Evolutionary conservation across 2,888 invertebrate genomes (phyloP).

Genomic region (Iphiclides podalirius): DNA sequence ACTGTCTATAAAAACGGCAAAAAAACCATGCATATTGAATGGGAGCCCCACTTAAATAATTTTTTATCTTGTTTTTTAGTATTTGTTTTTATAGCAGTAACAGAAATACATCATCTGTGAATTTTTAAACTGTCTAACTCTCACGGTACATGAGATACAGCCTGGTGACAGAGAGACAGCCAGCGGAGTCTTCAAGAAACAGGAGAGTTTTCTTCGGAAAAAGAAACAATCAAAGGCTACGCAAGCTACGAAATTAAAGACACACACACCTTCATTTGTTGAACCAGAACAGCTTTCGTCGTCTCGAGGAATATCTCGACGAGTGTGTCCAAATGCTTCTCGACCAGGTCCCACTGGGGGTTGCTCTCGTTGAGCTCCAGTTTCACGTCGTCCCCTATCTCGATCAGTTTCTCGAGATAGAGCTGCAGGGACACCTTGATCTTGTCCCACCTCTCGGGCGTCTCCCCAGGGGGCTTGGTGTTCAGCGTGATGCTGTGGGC

Average conservation of each 20-base stretch:
- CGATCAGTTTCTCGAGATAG: slow-evolving; percentile 70
- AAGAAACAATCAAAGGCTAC: no score
- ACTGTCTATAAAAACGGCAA: no score
- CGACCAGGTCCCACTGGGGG: slow-evolving; percentile 61
- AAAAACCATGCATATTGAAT: no score
- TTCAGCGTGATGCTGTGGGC: slow-evolving; percentile 75
- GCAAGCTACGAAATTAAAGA: background rate
- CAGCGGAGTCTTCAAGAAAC: no score
- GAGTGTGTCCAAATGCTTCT: slow-evolving; percentile 70
- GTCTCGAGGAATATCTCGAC: slow-evolving; percentile 79
- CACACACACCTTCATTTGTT: slow-evolving; percentile 78
- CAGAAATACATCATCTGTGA: no score
- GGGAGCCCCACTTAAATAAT: no score
- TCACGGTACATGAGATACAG: no score
- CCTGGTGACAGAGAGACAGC: no score
- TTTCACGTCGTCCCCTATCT: slow-evolving; percentile 73
- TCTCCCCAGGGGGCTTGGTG: slow-evolving; percentile 72
- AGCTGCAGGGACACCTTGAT: slow-evolving; percentile 68
- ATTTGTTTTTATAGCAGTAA: no score
- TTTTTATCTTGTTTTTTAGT: no score
- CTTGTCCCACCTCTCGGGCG: slow-evolving; percentile 72
- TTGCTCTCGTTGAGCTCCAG: slow-evolving; percentile 66
- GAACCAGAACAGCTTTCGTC: slow-evolving; percentile 78
- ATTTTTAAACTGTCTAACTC: no score
- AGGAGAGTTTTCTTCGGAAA: no score